phyloP scores from a whole-genome alignment of 2,113 vertebrate genomes.

The Trachemys scripta region DNA sequence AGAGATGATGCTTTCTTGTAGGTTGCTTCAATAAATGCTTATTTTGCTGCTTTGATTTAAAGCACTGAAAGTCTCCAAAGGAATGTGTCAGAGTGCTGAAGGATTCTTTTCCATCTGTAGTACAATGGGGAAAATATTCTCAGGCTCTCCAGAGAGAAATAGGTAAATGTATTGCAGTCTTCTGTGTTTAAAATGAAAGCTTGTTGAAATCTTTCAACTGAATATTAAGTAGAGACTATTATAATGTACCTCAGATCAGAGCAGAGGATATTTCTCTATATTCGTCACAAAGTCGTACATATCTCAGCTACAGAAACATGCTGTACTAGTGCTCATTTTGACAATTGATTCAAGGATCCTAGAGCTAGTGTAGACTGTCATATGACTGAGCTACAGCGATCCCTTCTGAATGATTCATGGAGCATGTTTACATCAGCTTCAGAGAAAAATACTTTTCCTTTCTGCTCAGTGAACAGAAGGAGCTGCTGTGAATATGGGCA shows the following conservation, averaged over 20 bases:
- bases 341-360: conserved; percentile 54
- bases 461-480: conserved; percentile 62
- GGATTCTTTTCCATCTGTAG: conserved; percentile 75
- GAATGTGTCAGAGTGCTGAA: conserved; percentile 60
- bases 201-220: conserved; percentile 30
- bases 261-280: conserved; percentile 63
- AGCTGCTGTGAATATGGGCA: conserved; percentile 53
- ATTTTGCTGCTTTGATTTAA: conserved; percentile 78
- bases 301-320: conserved; percentile 51
- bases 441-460: conserved; percentile 67
- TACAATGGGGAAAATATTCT: conserved; percentile 77
- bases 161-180: conserved; percentile 64
- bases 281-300: conserved; percentile 59
- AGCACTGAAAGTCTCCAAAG: conserved; percentile 66
- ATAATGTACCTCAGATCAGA: conserved; percentile 67
- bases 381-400: conserved; percentile 55
- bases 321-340: conserved; percentile 49
- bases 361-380: conserved; percentile 32
- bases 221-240: conserved; percentile 74
- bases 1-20: conserved; percentile 59
- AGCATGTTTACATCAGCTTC: conserved; percentile 59
- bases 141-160: conserved; percentile 61
- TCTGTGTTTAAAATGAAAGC: conserved; percentile 66
- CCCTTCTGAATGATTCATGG: conserved; percentile 73
- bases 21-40: conserved; percentile 76